A percentile compares a stretch with the other conserved stretches of the same genome.
These are phyloP conservation scores for Pterocles gutturalis DNA, from an alignment of 2,113 vertebrate species.

Conservation along the genomic window DNA sequence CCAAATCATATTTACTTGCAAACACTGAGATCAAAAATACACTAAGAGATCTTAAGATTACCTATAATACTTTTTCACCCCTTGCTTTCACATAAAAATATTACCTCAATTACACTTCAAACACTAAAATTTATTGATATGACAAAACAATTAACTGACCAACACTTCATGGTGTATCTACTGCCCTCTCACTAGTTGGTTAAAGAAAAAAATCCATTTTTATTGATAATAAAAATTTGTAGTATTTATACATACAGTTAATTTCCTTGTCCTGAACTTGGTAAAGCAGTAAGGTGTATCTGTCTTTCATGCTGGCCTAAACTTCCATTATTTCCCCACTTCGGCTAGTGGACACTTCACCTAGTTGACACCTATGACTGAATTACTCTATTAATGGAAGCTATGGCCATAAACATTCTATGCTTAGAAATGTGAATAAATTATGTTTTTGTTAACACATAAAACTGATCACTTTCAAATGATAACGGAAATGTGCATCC, in stretches of 20 bases:
- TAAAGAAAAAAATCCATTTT: background rate
- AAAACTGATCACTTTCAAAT: background rate
- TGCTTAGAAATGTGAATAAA: background rate
- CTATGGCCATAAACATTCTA: background rate
- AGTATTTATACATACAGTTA: background rate
- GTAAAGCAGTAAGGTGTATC: background rate
- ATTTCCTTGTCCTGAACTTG: background rate
- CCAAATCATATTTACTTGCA: background rate
- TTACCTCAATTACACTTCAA: background rate
- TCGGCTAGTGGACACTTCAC: background rate
- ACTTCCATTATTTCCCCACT: background rate
- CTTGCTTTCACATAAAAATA: background rate
- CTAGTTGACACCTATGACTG: accelerated
- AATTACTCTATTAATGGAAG: background rate
- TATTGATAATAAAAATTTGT: background rate
- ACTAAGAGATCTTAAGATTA: background rate
- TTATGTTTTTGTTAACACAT: background rate
- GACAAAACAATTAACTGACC: background rate
- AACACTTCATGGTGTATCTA: background rate
- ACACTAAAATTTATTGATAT: background rate
- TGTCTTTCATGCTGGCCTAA: background rate
- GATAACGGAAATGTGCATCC: background rate
- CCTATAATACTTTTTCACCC: background rate
- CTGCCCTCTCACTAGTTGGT: background rate
- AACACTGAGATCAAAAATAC: background rate